Base-by-base conservation (phyloP, 2,797 vertebrate genomes). In the Delichon dasypus region DNA sequence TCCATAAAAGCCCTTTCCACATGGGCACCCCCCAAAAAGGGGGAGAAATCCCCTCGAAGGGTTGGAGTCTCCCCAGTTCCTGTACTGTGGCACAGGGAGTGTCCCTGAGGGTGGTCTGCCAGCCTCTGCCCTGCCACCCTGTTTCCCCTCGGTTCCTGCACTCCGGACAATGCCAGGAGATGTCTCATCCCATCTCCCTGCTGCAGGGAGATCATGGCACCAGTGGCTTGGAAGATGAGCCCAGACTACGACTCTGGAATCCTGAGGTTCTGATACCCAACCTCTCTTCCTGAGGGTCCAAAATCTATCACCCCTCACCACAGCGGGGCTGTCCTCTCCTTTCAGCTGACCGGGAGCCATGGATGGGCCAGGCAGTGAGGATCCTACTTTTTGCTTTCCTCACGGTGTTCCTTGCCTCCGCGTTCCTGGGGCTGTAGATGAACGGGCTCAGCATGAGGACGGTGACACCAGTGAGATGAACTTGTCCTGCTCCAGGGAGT, bases 371-470 rank as follows among this genome's bases (percentile, higher is more conserved):
- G 34, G 38, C 77, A 19, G 44, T 14, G 20, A 72, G 36, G 34
- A 79, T 48, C 77, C 44, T 16, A 3, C 34, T 25, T 45, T 50
- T 54, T 30, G 66, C 66, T 73, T 78, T 95, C 51, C 45, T 93
- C 48, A 75, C 2, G 29, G 89, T 42, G 0, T 67, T 80, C 88
- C 92, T 96, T 78, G 96, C 45, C 16, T 93, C 92, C 0, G 10
- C 25, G 3, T 96, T 97, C 26, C 93, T 89, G 8, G 93, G 64
- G 55, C 94, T 94, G 54, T 93, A 96, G 66, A 93, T 89, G 6
- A 95, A 55, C 0, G 45, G 94, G 42, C 92, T 97, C 51, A 95
- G 38, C 90, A 62, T 45, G 51, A 91, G 92, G 6, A 89, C 54
- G 5, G 86, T 72, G 5, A 83, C 1, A 94, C 44, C 44, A 93